A percentile compares a stretch with the other conserved stretches of the same genome.
phyloP scores from a whole-genome alignment of 2,113 vertebrate genomes.

The Saimiri boliviensis region DNA sequence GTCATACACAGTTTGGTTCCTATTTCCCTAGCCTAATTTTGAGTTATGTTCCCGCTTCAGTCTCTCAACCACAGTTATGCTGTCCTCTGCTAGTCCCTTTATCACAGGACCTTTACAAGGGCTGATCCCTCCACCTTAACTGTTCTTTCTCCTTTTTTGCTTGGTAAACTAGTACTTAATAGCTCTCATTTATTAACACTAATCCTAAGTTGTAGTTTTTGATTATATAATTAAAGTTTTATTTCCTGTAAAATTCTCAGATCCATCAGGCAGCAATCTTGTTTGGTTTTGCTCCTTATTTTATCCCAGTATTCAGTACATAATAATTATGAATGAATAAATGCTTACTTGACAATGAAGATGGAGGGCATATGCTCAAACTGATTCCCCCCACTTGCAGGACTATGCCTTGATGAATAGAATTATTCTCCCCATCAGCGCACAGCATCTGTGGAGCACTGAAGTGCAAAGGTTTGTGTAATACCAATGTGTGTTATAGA shows the following conservation, averaged over 20 bases:
- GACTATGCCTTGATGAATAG: neutral
- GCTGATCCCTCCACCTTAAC: neutral
- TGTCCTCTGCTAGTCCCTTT: neutral
- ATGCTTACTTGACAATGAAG: neutral
- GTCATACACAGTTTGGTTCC: neutral
- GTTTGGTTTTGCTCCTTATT: neutral
- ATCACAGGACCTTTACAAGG: neutral
- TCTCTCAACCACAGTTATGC: neutral
- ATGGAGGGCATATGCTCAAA: neutral
- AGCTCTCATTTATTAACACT: neutral
- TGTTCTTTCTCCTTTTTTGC: neutral
- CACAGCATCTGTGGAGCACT: neutral
- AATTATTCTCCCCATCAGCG: neutral
- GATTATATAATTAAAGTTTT: constrained; percentile 9
- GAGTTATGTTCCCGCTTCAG: neutral
- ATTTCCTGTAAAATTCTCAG: neutral
- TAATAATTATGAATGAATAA: neutral
- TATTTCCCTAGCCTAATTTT: neutral
- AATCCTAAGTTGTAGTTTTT: neutral
- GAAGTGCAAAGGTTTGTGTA: neutral
- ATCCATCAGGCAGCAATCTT: neutral
- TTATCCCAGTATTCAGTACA: neutral
- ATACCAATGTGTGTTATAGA: neutral
- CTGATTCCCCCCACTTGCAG: neutral
- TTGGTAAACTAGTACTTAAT: neutral